Evolutionary conservation across 2,797 vertebrate genomes (phyloP).

Genomic region (Gambelia wislizenii): DNA sequence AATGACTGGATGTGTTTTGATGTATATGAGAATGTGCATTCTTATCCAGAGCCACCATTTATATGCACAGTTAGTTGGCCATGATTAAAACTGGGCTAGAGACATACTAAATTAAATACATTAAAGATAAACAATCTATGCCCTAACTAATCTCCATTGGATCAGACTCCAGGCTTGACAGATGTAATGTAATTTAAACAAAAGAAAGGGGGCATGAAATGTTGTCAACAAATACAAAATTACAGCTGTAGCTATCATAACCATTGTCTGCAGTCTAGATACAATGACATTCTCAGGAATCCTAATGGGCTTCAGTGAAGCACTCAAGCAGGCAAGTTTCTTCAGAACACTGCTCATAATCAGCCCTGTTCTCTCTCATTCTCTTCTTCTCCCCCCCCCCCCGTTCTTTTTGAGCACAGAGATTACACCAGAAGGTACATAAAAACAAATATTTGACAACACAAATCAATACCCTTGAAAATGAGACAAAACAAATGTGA

Average conservation of each 20-base stretch:
- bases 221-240: background rate
- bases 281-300: background rate
- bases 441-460: constrained; percentile 30
- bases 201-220: background rate
- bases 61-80: background rate
- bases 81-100: background rate
- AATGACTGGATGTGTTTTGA: background rate
- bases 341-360: background rate
- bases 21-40: background rate
- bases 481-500: constrained; percentile 6
- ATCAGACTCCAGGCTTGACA: background rate
- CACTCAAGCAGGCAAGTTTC: background rate
- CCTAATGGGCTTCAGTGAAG: background rate
- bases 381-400: no score
- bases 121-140: background rate
- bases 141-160: background rate
- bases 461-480: constrained; percentile 21
- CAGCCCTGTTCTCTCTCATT: background rate
- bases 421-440: background rate
- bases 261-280: background rate
- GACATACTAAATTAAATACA: background rate
- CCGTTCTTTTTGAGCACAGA: background rate
- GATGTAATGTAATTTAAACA: background rate
- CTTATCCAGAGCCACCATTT: background rate
- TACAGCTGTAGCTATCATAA: background rate